Conservation (phyloP, 2,113 vertebrate species). For the Forbesichthys papilliferus region DNA sequence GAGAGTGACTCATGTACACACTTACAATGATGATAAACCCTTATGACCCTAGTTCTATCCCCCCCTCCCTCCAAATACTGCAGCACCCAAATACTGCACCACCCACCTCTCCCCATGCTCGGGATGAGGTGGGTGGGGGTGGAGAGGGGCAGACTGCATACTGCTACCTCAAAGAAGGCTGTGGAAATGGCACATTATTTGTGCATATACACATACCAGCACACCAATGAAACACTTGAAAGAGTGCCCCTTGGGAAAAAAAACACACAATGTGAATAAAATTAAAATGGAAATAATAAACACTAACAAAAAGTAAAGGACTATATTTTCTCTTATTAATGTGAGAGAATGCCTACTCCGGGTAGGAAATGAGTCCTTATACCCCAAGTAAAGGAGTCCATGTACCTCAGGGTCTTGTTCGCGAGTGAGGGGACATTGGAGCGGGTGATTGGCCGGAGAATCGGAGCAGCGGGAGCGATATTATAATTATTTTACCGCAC, state of each 20-base stretch:
- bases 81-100: no score
- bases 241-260: slow-evolving; percentile 20
- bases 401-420: no score
- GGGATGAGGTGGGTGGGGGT: neutral
- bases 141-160: no score
- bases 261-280: slow-evolving; percentile 7
- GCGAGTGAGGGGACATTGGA: no score
- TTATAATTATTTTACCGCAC: no score
- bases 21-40: slow-evolving; percentile 8
- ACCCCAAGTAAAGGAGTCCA: no score
- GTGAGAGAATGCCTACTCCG: no score
- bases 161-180: slow-evolving; percentile 30
- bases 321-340: no score
- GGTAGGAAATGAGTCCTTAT: no score
- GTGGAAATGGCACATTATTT: slow-evolving; percentile 19
- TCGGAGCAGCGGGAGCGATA: no score
- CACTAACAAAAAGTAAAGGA: slow-evolving; percentile 3
- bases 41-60: slow-evolving; percentile 2
- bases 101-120: neutral
- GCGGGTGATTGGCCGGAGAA: no score
- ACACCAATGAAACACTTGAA: slow-evolving; percentile 18
- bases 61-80: slow-evolving; percentile 3
- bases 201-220: slow-evolving; percentile 5
- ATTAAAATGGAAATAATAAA: neutral
- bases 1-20: slow-evolving; percentile 14